phyloP scores from a whole-genome alignment of 1,140 invertebrate genomes.

The Papilio polyxenes region DNA sequence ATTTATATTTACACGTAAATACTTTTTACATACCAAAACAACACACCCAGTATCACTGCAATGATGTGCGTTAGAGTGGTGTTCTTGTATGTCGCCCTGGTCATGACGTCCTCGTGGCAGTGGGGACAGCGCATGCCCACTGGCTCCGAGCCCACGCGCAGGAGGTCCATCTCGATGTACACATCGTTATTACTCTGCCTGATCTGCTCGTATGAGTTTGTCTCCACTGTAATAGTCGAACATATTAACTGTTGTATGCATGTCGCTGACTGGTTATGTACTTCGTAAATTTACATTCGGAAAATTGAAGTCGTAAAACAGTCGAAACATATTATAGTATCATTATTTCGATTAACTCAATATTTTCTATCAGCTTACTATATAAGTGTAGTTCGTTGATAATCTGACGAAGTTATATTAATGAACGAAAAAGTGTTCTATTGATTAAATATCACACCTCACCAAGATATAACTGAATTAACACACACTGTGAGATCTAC shows the following conservation, averaged over 20 bases:
- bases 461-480: not conserved
- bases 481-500: not conserved
- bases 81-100: slow-evolving; percentile 64
- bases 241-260: not conserved
- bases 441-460: not conserved
- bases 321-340: not conserved
- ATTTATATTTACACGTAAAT: not conserved
- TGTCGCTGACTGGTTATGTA: not conserved
- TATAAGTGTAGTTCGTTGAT: no score
- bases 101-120: slow-evolving; percentile 76
- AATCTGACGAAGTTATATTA: no score
- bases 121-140: slow-evolving; percentile 72
- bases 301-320: not conserved
- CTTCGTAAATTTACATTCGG: not conserved
- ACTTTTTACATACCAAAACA: slow-evolving; percentile 67
- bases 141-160: slow-evolving; percentile 73
- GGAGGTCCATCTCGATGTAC: slow-evolving; percentile 70
- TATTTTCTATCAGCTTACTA: not conserved
- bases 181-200: slow-evolving; percentile 58
- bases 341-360: not conserved
- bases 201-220: slow-evolving; percentile 65
- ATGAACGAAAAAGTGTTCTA: no score
- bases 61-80: slow-evolving; percentile 62
- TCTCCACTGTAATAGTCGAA: slow-evolving; percentile 65
- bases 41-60: slow-evolving; percentile 61